Base-by-base conservation (phyloP, 2,888 invertebrate species). In the Neria commutata region DNA sequence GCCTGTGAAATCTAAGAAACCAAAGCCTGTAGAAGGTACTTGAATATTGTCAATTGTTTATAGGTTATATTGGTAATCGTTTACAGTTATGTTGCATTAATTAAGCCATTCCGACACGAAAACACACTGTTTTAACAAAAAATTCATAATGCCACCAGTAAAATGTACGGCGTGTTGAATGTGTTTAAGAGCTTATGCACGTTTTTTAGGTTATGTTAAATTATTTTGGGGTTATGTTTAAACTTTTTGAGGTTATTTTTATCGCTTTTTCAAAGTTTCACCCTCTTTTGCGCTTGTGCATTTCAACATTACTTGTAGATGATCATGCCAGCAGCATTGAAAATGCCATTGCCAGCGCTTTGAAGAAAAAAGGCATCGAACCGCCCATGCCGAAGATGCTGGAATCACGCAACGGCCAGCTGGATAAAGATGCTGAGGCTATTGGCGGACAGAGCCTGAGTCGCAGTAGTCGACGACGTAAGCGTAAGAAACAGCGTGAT, bases 321-420 rank as follows among this genome's bases (percentile, higher is more conserved):
- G 92, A 92, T 82, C 91, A 90, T 84, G 91, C 91, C 17, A 88
- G 88, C 51, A 89, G 87, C 72, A 88, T 92, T 67, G 91, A 92
- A 79, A 90, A 91, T 76, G 90, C 91, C 11, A 88, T 92, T 64
- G 88, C 89, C 58, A 90, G 88, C 61, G 91, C 87, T 8, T 83
- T 92, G 76, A 90, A 90, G 67, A 91, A 89, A 76, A 88, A 87
- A 67, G 86, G 86, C 23, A 83, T 83, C 29, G 81, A 81, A 56
- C 77, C 80, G 14, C 71, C 78, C 2, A 65, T 74, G 67, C 73
- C 79, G 2, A 76, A 78, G 61, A 66, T 77, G 23, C 50, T 70
- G 55, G 72, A 72, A 52, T 86, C 86, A 68, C 83, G 87, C 66
- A 86, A 86, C 75, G 87, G 60, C 16, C 65, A 61, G 40, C 57